Conservation (phyloP, 2,113 vertebrate genomes). For the Cervus canadensis region DNA sequence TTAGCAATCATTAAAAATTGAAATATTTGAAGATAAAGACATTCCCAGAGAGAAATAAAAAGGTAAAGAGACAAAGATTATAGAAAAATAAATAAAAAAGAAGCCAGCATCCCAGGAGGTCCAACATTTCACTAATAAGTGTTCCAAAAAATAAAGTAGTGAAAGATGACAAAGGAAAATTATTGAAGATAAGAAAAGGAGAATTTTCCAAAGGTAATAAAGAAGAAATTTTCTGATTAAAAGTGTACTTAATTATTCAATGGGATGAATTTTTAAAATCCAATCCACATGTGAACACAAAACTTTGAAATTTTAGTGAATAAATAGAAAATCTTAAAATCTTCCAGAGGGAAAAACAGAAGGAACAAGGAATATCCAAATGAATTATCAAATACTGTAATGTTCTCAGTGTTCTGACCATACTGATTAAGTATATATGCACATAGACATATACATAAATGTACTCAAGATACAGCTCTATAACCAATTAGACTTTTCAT, state of each 20-base stretch:
- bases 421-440: background rate
- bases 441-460: background rate
- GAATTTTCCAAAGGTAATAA: background rate
- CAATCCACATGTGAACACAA: background rate
- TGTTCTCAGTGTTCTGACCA: background rate
- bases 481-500: background rate
- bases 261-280: background rate
- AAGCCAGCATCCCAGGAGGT: background rate
- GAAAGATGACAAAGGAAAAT: background rate
- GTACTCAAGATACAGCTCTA: background rate
- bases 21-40: background rate
- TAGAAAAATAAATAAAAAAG: constrained; percentile 22
- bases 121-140: background rate
- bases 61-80: background rate
- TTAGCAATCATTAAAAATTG: background rate
- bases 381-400: background rate
- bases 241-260: background rate
- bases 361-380: background rate
- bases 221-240: background rate
- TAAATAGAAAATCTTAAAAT: background rate
- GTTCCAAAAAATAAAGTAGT: background rate
- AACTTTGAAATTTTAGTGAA: background rate
- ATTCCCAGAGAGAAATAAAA: background rate
- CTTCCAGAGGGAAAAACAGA: background rate
- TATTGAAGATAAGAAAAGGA: background rate